Base-by-base conservation (phyloP, 2,113 vertebrate species). In the Larimichthys crocea region DNA sequence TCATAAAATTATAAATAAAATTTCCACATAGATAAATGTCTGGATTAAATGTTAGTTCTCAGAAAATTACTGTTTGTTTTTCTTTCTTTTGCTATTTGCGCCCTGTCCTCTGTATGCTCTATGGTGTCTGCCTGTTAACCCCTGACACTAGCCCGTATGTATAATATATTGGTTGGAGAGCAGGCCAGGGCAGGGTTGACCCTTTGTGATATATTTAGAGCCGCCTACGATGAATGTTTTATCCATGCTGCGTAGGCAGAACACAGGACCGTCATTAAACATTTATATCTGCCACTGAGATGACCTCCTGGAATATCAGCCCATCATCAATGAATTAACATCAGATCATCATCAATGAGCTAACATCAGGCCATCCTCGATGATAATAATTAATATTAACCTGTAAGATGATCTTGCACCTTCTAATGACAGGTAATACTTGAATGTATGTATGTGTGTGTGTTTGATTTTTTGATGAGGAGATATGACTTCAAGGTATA, bases 251-350 rank as follows among this genome's bases (percentile, higher is more conserved):
- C 84, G 93, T 94, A 12, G 78, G 90, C 88, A 88, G 92, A 95
- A 94, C 93, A 93, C 92, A 90, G 91, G 81, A 65, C 87, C 62
- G 61, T 73, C 94, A 96, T 97, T 96, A 97, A 97, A 93, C 92
- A 96, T 97, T 96, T 87, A 97, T 96, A 94, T 35, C 81, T 91
- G 85, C 90, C 91, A 91, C 91, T 91, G 91, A 92, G 90, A 93
- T 94, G 93, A 95, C 93, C 94, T 94, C 84, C 89, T 92, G 91
- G 92, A 94, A 94, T 93, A 93, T 94, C 92, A 94, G 83, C 72
- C 82, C 65, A 52, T 90, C 88, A 93, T 94, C 92, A 94, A 89
- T 91, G 89, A 92, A 87, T 93, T 88, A 89, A 86, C 85, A 76
- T 88, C 65, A 85, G 75, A 29, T 48, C 46, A 61, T 76, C 80